phyloP scores from a whole-genome alignment of 2,888 invertebrate genomes.

The Drosophila dives region DNA sequence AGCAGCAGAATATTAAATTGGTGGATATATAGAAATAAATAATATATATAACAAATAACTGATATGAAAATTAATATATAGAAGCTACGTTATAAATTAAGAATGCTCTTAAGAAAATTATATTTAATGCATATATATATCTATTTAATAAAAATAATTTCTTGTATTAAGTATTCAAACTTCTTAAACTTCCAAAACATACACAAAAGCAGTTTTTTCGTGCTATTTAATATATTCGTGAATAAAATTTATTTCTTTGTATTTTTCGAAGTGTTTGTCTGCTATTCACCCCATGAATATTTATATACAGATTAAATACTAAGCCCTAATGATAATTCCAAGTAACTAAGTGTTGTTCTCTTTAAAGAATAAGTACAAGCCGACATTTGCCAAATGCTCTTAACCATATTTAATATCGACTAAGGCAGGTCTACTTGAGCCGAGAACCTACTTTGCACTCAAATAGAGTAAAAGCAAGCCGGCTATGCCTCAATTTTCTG shows the following conservation, averaged over 20 bases:
- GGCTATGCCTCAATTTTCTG: constrained; percentile 4
- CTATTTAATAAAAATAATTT: too few relatives aligned
- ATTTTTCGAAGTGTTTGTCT: neutral
- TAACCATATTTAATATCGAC: constrained; percentile 6
- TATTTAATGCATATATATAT: neutral
- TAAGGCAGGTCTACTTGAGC: neutral
- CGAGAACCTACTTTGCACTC: too few relatives aligned
- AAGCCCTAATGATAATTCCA: constrained; percentile 1
- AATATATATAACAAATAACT: too few relatives aligned
- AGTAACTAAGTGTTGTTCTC: neutral
- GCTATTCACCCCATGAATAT: neutral
- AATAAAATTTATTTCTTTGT: neutral
- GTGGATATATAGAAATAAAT: neutral
- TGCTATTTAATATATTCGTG: neutral
- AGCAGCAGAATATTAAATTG: neutral
- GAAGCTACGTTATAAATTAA: neutral
- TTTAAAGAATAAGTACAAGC: neutral
- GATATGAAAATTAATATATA: neutral
- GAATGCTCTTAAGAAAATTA: neutral
- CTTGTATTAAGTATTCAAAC: neutral
- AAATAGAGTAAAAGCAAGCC: constrained; percentile 17
- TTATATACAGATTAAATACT: neutral
- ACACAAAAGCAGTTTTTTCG: neutral
- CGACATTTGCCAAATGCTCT: neutral
- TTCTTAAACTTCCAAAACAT: neutral